Conservation (phyloP, 1,140 invertebrate species). For the Drosophila arizonae region DNA sequence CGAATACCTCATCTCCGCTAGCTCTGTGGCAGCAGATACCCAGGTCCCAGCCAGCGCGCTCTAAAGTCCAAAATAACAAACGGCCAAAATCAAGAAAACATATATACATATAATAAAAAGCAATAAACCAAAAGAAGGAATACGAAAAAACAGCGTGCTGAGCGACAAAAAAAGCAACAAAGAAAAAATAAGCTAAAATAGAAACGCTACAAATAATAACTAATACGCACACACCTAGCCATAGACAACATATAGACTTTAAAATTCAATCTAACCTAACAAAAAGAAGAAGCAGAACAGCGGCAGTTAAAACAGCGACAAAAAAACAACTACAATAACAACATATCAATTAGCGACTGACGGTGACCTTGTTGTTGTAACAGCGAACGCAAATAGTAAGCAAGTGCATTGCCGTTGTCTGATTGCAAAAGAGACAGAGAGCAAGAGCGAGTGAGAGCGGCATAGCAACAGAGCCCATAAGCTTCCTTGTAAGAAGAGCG, state of each 20-base stretch:
- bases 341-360: constrained; percentile 41
- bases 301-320: constrained; percentile 31
- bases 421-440: constrained; percentile 1
- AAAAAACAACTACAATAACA: constrained; percentile 17
- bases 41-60: constrained; percentile 70
- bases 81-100: constrained; percentile 28
- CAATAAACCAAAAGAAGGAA: constrained; percentile 67
- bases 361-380: constrained; percentile 71
- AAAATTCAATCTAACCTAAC: constrained; percentile 60
- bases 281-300: constrained; percentile 22
- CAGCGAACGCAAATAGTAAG: constrained; percentile 17
- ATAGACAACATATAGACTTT: constrained; percentile 38
- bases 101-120: constrained; percentile 19
- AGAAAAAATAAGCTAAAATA: constrained; percentile 51
- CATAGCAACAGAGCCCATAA: constrained; percentile 39
- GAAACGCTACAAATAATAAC: constrained; percentile 52
- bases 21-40: constrained; percentile 86
- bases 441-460: constrained; percentile 9
- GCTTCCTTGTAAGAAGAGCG: constrained; percentile 50
- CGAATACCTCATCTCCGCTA: constrained; percentile 91
- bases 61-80: constrained; percentile 65
- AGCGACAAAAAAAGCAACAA: constrained; percentile 34
- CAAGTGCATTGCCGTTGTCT: constrained; percentile 57
- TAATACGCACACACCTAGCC: constrained; percentile 40
- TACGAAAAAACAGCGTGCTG: constrained; percentile 31